Percentiles rank a stretch among this genome's conserved stretches.
These are phyloP conservation scores for Chroicocephalus ridibundus DNA, from an alignment of 2,113 vertebrate genomes.

Conservation along the genomic window DNA sequence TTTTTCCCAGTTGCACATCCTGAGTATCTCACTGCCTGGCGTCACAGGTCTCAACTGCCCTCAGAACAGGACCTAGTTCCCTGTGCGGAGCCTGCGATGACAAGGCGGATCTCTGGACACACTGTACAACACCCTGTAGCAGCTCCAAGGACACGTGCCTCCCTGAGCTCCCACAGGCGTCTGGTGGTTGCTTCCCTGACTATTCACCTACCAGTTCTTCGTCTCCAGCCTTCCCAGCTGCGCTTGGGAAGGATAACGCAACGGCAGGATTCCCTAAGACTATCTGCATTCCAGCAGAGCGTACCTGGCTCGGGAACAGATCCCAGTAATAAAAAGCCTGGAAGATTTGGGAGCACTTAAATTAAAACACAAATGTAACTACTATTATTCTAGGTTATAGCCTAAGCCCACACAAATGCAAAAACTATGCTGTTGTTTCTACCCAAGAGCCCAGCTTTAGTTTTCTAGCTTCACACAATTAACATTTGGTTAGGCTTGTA, in stretches of 20 bases:
- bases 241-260: neutral
- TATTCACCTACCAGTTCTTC: neutral
- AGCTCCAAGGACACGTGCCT: neutral
- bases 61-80: neutral
- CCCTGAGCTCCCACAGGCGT: accelerated
- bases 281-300: neutral
- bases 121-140: neutral
- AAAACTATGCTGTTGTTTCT: neutral
- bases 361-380: neutral
- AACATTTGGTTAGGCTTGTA: neutral
- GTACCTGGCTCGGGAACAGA: neutral
- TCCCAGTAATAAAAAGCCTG: neutral
- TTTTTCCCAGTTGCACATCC: neutral
- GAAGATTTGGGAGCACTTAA: neutral
- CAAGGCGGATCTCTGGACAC: neutral
- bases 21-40: too few species aligned
- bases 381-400: neutral
- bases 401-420: neutral
- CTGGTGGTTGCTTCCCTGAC: neutral
- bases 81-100: neutral
- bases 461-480: neutral
- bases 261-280: neutral
- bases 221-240: neutral
- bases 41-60: neutral
- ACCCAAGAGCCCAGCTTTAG: neutral